Conservation (phyloP, 2,113 vertebrate species). For the Capra hircus region DNA sequence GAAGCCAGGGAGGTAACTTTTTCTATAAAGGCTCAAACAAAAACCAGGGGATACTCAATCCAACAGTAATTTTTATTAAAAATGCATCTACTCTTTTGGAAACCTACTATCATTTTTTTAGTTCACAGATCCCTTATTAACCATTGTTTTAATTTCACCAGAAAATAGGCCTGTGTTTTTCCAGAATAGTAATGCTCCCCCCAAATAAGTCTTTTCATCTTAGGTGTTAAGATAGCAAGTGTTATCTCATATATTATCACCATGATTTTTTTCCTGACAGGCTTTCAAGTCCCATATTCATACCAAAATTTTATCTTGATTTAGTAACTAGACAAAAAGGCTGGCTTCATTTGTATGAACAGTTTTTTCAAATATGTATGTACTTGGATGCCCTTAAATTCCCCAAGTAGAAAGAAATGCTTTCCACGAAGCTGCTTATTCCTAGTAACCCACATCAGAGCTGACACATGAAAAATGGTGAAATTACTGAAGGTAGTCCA, state of each 20-base stretch:
- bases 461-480: slow-evolving; percentile 98
- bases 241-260: slow-evolving; percentile 49
- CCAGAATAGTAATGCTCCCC: slow-evolving; percentile 11
- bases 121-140: slow-evolving; percentile 42
- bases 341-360: slow-evolving; percentile 74
- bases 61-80: slow-evolving; percentile 34
- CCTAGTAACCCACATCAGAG: slow-evolving; percentile 87
- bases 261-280: slow-evolving; percentile 69
- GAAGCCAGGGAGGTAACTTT: neutral
- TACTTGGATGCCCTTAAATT: slow-evolving; percentile 85
- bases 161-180: slow-evolving; percentile 37
- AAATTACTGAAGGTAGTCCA: slow-evolving; percentile 93
- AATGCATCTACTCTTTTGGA: neutral
- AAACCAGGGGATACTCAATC: slow-evolving; percentile 10
- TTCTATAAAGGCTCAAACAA: slow-evolving; percentile 1
- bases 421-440: slow-evolving; percentile 83
- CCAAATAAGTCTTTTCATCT: slow-evolving; percentile 63
- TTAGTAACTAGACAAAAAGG: slow-evolving; percentile 78
- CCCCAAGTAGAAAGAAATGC: slow-evolving; percentile 84
- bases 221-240: slow-evolving; percentile 57
- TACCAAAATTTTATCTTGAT: slow-evolving; percentile 77
- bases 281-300: slow-evolving; percentile 73
- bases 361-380: slow-evolving; percentile 80
- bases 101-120: slow-evolving; percentile 17
- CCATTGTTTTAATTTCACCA: slow-evolving; percentile 2